phyloP scores from a whole-genome alignment of 2,113 vertebrate species.

The Melanerpes aurifrons region DNA sequence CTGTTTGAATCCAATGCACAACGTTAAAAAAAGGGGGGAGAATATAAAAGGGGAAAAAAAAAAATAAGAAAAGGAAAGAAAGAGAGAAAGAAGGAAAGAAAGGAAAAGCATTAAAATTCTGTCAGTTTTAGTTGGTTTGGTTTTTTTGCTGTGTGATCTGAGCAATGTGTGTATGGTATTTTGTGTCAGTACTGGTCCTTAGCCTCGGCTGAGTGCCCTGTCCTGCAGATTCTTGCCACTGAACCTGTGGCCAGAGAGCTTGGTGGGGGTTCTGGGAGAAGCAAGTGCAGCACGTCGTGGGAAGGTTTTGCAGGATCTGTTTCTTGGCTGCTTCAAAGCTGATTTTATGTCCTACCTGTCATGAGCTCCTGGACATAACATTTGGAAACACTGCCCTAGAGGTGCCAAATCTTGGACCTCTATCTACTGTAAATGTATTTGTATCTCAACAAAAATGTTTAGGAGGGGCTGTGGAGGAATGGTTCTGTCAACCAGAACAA shows the following conservation, averaged over 20 bases:
- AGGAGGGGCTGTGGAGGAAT: conserved; percentile 15
- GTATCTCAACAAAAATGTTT: conserved; percentile 22
- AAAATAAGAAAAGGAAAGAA: not conserved
- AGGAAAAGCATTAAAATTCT: conserved; percentile 75
- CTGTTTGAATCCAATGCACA: conserved; percentile 94
- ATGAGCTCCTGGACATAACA: not conserved
- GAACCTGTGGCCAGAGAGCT: not conserved
- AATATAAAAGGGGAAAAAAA: too few relatives aligned
- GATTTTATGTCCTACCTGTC: not conserved
- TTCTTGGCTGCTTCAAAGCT: not conserved
- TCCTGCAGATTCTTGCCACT: not conserved
- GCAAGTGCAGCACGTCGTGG: not conserved
- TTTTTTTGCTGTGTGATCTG: conserved; percentile 59
- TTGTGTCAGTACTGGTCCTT: conserved; percentile 40
- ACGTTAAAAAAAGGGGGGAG: conserved; percentile 77
- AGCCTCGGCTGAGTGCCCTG: not conserved
- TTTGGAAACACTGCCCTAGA: conserved; percentile 25
- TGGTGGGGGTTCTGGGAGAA: conserved; percentile 5
- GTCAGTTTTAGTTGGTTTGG: conserved; percentile 75
- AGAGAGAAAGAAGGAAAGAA: not conserved
- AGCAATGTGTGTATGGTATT: conserved; percentile 22
- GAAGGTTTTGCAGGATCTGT: conserved; percentile 15
- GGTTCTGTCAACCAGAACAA: not conserved
- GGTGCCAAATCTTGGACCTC: conserved; percentile 21
- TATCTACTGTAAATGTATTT: conserved; percentile 36